Percentiles rank a stretch among this genome's conserved stretches.
These are phyloP conservation scores for Acanthurus leucopareius DNA, from an alignment of 2,797 vertebrate species.

Conservation along the genomic window DNA sequence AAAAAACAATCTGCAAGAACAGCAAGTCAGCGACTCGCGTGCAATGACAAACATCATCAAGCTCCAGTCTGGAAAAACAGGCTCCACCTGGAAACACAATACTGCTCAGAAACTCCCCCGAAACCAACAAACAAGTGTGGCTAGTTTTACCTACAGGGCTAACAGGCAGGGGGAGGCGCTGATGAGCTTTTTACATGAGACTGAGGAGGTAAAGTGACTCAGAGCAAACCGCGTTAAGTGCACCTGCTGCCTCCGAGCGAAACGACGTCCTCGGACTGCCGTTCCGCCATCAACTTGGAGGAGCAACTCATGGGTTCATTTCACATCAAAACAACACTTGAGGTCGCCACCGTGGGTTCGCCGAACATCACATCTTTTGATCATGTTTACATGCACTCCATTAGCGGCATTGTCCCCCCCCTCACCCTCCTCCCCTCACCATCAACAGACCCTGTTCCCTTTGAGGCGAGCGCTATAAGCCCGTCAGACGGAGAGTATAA, in stretches of 20 bases:
- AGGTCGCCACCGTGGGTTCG: constrained; percentile 1
- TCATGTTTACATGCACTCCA: constrained; percentile 48
- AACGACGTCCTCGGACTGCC: neutral
- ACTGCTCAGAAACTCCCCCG: constrained; percentile 76
- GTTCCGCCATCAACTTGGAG: neutral
- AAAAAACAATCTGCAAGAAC: constrained; percentile 50
- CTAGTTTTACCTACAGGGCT: constrained; percentile 69
- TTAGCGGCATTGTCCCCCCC: constrained; percentile 22
- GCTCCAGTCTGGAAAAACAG: constrained; percentile 83
- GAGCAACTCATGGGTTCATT: neutral
- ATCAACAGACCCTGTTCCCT: constrained; percentile 36
- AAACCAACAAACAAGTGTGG: constrained; percentile 86
- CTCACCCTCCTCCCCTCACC: constrained; percentile 13
- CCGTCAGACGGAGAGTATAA: constrained; percentile 35
- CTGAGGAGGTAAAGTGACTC: constrained; percentile 33
- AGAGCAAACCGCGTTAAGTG: neutral
- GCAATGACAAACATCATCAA: constrained; percentile 44
- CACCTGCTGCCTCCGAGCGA: constrained; percentile 11
- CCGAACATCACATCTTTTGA: constrained; percentile 30
- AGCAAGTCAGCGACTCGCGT: neutral
- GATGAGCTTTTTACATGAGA: constrained; percentile 10
- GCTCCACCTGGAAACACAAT: constrained; percentile 77
- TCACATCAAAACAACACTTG: constrained; percentile 26
- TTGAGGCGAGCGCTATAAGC: constrained; percentile 32
- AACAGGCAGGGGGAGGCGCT: constrained; percentile 15